These are phyloP conservation scores for Dascyllus trimaculatus DNA, from an alignment of 2,113 vertebrate species.

Conservation along the genomic window DNA sequence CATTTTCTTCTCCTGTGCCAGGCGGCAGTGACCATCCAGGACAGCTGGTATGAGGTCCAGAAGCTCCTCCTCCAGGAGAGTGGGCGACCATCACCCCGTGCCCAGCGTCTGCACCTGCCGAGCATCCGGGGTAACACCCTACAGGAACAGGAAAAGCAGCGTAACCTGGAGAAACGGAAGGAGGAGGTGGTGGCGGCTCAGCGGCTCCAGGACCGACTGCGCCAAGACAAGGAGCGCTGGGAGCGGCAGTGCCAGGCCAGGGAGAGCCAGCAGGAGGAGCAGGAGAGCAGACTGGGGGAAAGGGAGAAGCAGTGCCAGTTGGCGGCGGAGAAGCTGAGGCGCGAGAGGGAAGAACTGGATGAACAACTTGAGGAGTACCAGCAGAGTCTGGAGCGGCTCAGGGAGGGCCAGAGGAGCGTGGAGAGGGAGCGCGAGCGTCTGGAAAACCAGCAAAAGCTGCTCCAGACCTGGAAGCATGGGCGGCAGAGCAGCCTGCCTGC, in stretches of 20 bases:
- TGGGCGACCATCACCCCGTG: constrained; percentile 72
- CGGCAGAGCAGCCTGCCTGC: constrained; percentile 85
- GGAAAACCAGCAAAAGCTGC: constrained; percentile 83
- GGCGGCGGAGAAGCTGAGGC: constrained; percentile 81
- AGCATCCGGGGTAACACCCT: constrained; percentile 86
- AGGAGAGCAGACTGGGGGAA: constrained; percentile 75
- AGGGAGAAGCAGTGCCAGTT: constrained; percentile 86
- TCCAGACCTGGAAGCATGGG: constrained; percentile 85
- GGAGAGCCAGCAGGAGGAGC: constrained; percentile 84
- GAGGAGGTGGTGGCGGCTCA: constrained; percentile 88
- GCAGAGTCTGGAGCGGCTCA: constrained; percentile 92
- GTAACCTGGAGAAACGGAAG: constrained; percentile 93
- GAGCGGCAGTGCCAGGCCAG: constrained; percentile 87
- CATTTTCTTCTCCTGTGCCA: constrained; percentile 62
- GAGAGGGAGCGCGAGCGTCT: constrained; percentile 89
- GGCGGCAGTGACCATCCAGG: constrained; percentile 93
- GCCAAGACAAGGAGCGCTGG: constrained; percentile 91
- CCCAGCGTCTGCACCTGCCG: constrained; percentile 43
- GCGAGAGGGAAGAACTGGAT: constrained; percentile 88
- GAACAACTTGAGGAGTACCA: constrained; percentile 92
- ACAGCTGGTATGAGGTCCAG: constrained; percentile 91
- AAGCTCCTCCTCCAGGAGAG: constrained; percentile 86
- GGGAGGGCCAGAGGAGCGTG: constrained; percentile 90
- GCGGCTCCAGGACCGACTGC: constrained; percentile 88
- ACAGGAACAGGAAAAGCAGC: constrained; percentile 94